Conservation (phyloP, 2,888 invertebrate species). For the Dicyrtomina minuta region DNA sequence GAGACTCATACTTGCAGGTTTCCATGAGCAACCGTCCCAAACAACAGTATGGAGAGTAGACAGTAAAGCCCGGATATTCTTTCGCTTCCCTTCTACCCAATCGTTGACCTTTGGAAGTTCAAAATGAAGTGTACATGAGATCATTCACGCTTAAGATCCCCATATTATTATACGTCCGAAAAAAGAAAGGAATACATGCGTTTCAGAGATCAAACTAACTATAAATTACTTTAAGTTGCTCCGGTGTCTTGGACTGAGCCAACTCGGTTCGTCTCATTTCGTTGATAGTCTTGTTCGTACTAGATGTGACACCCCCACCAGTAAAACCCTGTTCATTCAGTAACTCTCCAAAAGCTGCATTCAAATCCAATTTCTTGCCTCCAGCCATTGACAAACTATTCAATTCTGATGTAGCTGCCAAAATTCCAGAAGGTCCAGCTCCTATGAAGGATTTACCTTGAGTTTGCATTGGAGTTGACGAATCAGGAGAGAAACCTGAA, state of each 20-base stretch:
- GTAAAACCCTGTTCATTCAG: slow-evolving; percentile 49
- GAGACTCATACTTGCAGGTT: slow-evolving; percentile 90
- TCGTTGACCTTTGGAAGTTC: slow-evolving; percentile 64
- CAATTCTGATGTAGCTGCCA: neutral
- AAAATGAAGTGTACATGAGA: neutral
- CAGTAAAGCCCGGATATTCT: slow-evolving; percentile 90
- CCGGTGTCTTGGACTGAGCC: slow-evolving; percentile 34
- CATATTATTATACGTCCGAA: no score
- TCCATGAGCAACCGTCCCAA: slow-evolving; percentile 93
- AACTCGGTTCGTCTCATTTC: slow-evolving; percentile 48
- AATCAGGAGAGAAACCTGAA: neutral
- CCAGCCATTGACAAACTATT: neutral
- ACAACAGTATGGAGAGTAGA: slow-evolving; percentile 91
- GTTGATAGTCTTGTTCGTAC: slow-evolving; percentile 44
- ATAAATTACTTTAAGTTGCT: slow-evolving; percentile 40
- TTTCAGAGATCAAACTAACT: no score
- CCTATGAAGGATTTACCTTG: neutral
- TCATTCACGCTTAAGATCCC: no score
- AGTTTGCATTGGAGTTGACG: neutral
- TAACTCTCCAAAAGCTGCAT: slow-evolving; percentile 51
- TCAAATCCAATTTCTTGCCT: slow-evolving; percentile 41
- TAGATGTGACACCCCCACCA: neutral
- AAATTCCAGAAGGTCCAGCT: neutral
- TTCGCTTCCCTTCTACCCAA: slow-evolving; percentile 90
- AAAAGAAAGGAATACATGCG: no score